Evolutionary conservation across 2,888 invertebrate species (phyloP).

Genomic region (Pantelozetes paolii): DNA sequence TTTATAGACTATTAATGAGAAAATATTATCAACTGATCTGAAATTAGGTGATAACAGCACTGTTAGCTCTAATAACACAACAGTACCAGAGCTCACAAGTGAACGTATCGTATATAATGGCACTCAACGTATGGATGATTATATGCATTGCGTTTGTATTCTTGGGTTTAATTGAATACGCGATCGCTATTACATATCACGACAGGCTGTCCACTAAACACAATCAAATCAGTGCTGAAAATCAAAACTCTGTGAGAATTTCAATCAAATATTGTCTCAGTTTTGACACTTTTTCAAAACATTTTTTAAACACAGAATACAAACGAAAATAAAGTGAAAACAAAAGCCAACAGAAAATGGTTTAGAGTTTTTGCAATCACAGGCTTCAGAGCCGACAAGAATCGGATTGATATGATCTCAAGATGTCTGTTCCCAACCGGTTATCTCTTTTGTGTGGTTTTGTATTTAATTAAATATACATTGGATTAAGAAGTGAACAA

Average conservation of each 20-base stretch:
- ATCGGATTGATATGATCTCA: constrained; percentile 4
- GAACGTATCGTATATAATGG: constrained; percentile 51
- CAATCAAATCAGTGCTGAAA: not conserved
- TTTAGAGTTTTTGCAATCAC: not conserved
- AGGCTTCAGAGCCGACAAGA: not conserved
- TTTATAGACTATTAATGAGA: not conserved
- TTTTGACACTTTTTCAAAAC: not conserved
- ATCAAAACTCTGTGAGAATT: not conserved
- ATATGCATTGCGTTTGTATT: constrained; percentile 49
- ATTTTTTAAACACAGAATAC: not conserved
- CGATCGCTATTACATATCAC: constrained; percentile 45
- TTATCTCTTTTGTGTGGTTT: not conserved
- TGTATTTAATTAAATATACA: constrained; percentile 16
- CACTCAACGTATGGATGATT: constrained; percentile 49
- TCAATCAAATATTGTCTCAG: not conserved
- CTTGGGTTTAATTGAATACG: constrained; percentile 48
- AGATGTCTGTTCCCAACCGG: constrained; percentile 15
- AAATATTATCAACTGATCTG: not conserved
- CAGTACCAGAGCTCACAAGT: constrained; percentile 45
- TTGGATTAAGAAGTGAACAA: not conserved
- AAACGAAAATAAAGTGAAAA: not conserved
- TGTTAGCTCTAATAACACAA: constrained; percentile 62
- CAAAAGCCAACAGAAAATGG: constrained; percentile 1
- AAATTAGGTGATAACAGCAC: constrained; percentile 62
- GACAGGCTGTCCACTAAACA: not conserved